phyloP scores from a whole-genome alignment of 2,113 vertebrate species.

The Camelus dromedarius region DNA sequence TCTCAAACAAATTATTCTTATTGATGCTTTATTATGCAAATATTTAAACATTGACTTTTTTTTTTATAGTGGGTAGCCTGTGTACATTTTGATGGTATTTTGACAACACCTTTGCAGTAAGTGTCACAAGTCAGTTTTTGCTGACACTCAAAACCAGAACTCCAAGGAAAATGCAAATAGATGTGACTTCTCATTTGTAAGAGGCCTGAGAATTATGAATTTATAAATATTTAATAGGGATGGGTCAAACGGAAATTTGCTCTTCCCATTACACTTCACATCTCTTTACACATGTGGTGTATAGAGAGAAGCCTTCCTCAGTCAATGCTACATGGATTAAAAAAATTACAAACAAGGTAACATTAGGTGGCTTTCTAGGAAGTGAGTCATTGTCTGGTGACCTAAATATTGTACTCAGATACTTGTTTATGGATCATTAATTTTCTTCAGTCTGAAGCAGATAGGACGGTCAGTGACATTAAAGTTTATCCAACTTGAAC shows the following conservation, averaged over 20 bases:
- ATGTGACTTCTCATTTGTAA: conserved; percentile 74
- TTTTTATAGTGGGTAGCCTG: conserved; percentile 43
- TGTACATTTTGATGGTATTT: conserved; percentile 58
- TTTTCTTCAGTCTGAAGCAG: conserved; percentile 54
- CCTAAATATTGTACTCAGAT: conserved; percentile 1
- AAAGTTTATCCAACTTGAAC: neutral
- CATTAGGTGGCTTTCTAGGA: neutral
- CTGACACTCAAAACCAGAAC: conserved; percentile 62
- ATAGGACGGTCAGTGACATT: neutral
- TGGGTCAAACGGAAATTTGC: conserved; percentile 26
- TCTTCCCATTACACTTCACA: neutral
- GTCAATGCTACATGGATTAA: neutral
- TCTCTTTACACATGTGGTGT: neutral
- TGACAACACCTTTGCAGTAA: conserved; percentile 49
- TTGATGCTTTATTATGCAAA: conserved; percentile 72
- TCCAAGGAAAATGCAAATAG: conserved; percentile 72
- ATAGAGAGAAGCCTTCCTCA: neutral
- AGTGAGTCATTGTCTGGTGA: neutral
- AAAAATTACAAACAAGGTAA: neutral
- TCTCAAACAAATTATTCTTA: conserved; percentile 65
- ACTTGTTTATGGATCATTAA: conserved; percentile 45
- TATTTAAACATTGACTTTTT: conserved; percentile 68
- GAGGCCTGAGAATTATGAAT: conserved; percentile 59
- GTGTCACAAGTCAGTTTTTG: conserved; percentile 58
- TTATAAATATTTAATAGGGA: conserved; percentile 65